Conservation (phyloP, 1,140 invertebrate genomes). For the Halesus radiatus region DNA sequence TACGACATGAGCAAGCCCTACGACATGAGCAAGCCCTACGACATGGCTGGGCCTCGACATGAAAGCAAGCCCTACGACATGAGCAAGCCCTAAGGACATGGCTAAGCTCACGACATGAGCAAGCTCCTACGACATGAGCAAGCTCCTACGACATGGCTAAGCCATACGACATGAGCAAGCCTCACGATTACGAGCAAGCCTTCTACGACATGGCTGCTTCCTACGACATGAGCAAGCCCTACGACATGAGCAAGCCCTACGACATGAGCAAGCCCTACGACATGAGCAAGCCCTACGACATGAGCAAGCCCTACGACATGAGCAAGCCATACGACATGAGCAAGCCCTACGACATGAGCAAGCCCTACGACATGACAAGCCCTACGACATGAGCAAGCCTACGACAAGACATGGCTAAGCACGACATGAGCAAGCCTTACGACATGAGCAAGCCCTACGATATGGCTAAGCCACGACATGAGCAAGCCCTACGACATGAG, state of each 20-base stretch:
- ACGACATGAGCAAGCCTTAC: background rate
- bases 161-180: slow-evolving; percentile 16
- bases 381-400: background rate
- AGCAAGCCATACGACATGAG: slow-evolving; percentile 8
- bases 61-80: slow-evolving; percentile 43
- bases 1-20: slow-evolving; percentile 31
- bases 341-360: slow-evolving; percentile 26
- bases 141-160: slow-evolving; percentile 30
- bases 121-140: slow-evolving; percentile 41
- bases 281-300: background rate
- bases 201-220: background rate
- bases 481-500: background rate
- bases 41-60: too few species aligned
- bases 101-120: slow-evolving; percentile 18
- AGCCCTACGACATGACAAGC: slow-evolving; percentile 24
- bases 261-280: too few species aligned
- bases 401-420: too few species aligned
- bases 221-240: too few species aligned
- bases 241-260: too few species aligned
- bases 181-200: background rate
- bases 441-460: background rate
- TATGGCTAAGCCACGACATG: background rate
- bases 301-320: background rate
- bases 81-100: slow-evolving; percentile 39
- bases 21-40: slow-evolving; percentile 28